These are phyloP conservation scores for Malthinus flaveolus DNA, from an alignment of 2,888 invertebrate genomes.

Conservation along the genomic window DNA sequence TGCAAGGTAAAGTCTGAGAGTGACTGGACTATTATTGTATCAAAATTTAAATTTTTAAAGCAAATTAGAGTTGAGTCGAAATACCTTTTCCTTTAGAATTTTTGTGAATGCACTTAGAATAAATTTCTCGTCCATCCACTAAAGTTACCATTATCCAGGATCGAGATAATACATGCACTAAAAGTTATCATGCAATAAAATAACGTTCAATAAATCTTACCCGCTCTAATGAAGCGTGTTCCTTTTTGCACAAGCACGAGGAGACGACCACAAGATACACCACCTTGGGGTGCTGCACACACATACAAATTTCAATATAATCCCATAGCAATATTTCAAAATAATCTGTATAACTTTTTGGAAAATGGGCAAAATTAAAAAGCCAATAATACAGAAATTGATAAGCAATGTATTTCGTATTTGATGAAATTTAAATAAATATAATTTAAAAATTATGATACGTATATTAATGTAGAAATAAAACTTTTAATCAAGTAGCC, in stretches of 20 bases:
- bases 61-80: too few species aligned
- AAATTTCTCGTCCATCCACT: constrained; percentile 42
- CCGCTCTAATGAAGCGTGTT: constrained; percentile 51
- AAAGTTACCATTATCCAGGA: constrained; percentile 40
- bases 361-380: background rate
- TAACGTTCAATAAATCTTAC: constrained; percentile 46
- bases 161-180: constrained; percentile 50
- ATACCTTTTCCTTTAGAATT: constrained; percentile 36
- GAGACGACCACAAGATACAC: constrained; percentile 52
- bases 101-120: constrained; percentile 37
- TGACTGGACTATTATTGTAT: too few species aligned
- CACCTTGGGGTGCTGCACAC: constrained; percentile 48
- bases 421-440: too few species aligned
- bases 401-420: too few species aligned
- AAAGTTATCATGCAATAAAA: constrained; percentile 54
- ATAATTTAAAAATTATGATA: too few species aligned
- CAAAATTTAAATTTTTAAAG: too few species aligned
- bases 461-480: too few species aligned
- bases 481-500: too few species aligned
- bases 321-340: background rate
- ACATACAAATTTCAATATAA: constrained; percentile 27
- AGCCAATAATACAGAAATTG: background rate
- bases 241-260: constrained; percentile 55
- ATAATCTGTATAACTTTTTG: background rate
- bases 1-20: too few species aligned